Evolutionary conservation across 2,113 vertebrate species (phyloP), one percentile per base, ranked within the genome.

Genomic region (Sturnira hondurensis): DNA sequence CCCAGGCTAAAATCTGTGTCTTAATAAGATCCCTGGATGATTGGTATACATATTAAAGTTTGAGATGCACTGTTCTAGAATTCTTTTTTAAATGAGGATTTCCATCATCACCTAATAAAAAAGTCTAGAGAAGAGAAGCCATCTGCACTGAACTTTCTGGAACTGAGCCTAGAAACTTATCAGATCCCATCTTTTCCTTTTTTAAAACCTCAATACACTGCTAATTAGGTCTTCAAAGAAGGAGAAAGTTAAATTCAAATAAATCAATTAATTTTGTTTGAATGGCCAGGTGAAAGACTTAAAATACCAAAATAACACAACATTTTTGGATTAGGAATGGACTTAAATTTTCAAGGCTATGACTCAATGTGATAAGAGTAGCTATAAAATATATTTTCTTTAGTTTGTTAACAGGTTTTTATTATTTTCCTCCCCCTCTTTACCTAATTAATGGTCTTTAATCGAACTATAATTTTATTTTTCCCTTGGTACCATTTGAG

Each of bases 341-440:
- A 81, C 96, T 96, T 93, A 67, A 80, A 76, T 88, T 96, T 97
- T 92, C 65, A 96, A 94, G 31, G 47, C 22, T 93, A n/a, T 76
- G 36, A 24, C 92, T 91, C 36, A 82, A 31, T 91, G 20, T 84
- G 24, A 41, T 58, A 24, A 90, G 41, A 47, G 85, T 3, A 92
- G 26, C 9, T 94, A 88, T 85, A 87, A 47, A 92, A 74, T 85
- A 38, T 61, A 81, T 86, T 96, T 45, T 90, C 93, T 82, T 94
- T 76, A 70, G 17, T 65, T 71, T 96, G 61, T 91, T 82, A 68
- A 70, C 76, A 86, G 89, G 86, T 74, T 96, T 93, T 61, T 91
- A 76, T 84, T 73, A 80, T 43, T 38, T 94, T 47, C 33, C 76
- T 77, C 20, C 16, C 7, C 8, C 10, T 28, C 15, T 45, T 90